Evolutionary conservation across 37 sponge, comb jelly and placozoan species (phyloP), one percentile per base, ranked within the genome.

Genomic region (Mnemiopsis leidyi): DNA sequence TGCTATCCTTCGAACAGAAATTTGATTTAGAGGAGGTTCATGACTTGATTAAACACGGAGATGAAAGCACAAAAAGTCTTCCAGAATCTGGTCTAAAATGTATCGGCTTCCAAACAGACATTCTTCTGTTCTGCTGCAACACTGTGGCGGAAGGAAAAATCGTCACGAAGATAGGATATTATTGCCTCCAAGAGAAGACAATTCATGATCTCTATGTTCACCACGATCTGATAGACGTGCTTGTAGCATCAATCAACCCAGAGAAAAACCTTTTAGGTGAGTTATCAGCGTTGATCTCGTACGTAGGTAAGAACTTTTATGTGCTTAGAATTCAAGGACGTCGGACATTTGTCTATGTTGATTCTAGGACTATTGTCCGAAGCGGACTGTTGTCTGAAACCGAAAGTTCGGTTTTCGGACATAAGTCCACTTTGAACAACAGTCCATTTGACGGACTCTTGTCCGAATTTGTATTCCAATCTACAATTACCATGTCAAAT

Each of bases 171-270:
- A 31, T 77, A 21, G 79, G 79, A 36, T 34, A 32, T 34, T 77
- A 32, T 32, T 32, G 35, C 35, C 3, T 77, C 18, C 20, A 34
- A 13, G 21, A 26, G 5, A 31, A 26, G 20, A 32, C 1, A 3
- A 36, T 77, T 32, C 1, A 21, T 1, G 20, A 31, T 20, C 32
- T 85, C 24, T 85, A 85, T 29, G 20, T 37, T 28, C 90, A 85
- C 30, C 35, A 35, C 23, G 90, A 85, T 1, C 3, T 40, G 0
- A 85, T 85, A 23, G 90, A 85, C 24, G 90, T 85, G 2, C 30
- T 85, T 35, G 90, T 85, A 0, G 90, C 29, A 25, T 85, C 90
- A 3, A 28, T 85, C 13, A 85, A 85, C 48, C 36, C 33, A 39
- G 90, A 85, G 24, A 40, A 23, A 29, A 85, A 85, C 24, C 36